phyloP scores from a whole-genome alignment of 2,113 vertebrate genomes.

The Pardalotus punctatus region DNA sequence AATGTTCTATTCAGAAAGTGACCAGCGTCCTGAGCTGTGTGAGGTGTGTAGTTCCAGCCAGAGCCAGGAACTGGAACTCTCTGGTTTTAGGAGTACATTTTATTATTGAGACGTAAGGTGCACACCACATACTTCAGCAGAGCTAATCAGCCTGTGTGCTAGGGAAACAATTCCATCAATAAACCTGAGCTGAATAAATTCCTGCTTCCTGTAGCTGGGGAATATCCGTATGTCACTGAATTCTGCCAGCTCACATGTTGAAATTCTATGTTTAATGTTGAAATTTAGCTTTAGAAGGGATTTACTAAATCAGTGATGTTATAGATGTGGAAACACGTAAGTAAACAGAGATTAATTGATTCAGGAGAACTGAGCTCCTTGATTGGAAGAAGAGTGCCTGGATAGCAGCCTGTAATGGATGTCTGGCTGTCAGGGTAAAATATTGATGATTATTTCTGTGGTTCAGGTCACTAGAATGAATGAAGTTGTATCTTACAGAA shows the following conservation, averaged over 20 bases:
- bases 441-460: neutral
- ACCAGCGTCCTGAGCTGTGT: accelerated
- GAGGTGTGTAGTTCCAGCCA: neutral
- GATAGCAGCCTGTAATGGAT: neutral
- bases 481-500: neutral
- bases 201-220: neutral
- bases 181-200: conserved; percentile 15
- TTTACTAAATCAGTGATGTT: neutral
- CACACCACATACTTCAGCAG: neutral
- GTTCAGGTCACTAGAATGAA: conserved; percentile 1
- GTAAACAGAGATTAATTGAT: conserved; percentile 10
- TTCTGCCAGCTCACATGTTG: neutral
- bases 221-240: neutral
- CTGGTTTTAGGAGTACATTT: neutral
- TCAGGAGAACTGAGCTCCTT: neutral
- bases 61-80: neutral
- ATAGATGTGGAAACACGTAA: neutral
- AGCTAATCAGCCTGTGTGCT: neutral
- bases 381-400: neutral
- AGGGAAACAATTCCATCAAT: neutral
- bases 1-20: accelerated
- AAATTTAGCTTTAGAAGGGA: conserved; percentile 15
- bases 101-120: neutral
- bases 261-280: neutral
- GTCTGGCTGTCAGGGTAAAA: neutral